Base-by-base conservation (phyloP, 2,797 vertebrate species). In the Girardinus metallicus region DNA sequence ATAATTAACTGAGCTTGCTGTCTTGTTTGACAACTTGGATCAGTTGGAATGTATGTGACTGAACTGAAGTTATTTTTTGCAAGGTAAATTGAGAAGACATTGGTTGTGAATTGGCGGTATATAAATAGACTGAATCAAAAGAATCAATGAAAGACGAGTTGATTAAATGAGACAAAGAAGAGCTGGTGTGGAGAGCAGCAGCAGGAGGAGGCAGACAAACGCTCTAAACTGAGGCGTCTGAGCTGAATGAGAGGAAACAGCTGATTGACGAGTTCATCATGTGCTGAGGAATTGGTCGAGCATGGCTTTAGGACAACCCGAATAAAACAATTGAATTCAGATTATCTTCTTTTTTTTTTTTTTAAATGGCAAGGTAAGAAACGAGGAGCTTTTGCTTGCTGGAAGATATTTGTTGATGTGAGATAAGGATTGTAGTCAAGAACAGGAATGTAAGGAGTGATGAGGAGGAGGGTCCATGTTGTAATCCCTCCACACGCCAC, bases 401-500 rank as follows among this genome's bases (percentile, higher is more conserved):
- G 44, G 18, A 36, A 36, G 36, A 26, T 62, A 49, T n/a, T 72
- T 44, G 12, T 31, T 46, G 41, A 72, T 9, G n/a, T 46, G 26
- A 29, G 68, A 46, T 16, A 72, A 72, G 44, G 21, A 31, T 7
- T 64, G 43, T 13, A 26, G 73, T 10, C 23, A 64, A 75, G 75
- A 62, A 71, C 2, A 26, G 29, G 51, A 75, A 60, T 31, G 39
- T 77, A 44, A 55, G 31, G 64, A 83, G 34, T 74, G 78, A 55
- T 55, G 73, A 78, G 49, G 60, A 66, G 53, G 60, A 66, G 49
- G 77, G 78, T 51, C 13, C 5, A 53, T 73, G 66, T 77, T 90
- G 29, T 91, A 89, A 93, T 94, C 87, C 87, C 75, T 85, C 83
- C 85, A 87, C 86, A 88, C 84, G 87, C 81, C 87, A 79, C 87